phyloP scores from a whole-genome alignment of 2,888 invertebrate genomes.

The Ceramica pisi region DNA sequence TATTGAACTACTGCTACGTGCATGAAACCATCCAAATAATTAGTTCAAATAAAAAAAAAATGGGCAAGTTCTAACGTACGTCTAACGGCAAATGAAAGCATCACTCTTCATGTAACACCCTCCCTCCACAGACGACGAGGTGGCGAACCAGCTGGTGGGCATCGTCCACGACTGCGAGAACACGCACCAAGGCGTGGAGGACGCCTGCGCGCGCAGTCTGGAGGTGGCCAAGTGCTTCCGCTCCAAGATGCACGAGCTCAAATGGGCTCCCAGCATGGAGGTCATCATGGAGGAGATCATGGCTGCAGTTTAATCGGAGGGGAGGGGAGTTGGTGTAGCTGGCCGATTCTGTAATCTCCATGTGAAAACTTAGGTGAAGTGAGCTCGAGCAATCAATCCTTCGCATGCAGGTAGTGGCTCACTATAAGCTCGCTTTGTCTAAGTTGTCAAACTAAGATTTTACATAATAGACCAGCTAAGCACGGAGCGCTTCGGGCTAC shows the following conservation, averaged over 20 bases:
- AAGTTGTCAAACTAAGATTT: neutral
- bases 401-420: constrained; percentile 1
- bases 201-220: constrained; percentile 76
- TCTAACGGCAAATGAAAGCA: too few species aligned
- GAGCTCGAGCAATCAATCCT: neutral
- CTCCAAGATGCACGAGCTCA: constrained; percentile 81
- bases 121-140: constrained; percentile 75
- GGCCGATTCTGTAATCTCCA: neutral
- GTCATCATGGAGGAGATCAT: constrained; percentile 81
- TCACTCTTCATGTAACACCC: neutral
- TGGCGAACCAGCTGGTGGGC: constrained; percentile 79
- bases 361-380: neutral
- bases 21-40: too few species aligned
- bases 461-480: neutral
- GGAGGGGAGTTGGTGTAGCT: neutral
- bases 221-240: constrained; percentile 85
- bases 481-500: too few species aligned
- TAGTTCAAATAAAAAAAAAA: too few species aligned
- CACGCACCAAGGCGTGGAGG: constrained; percentile 60
- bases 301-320: constrained; percentile 68
- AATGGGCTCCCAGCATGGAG: constrained; percentile 86
- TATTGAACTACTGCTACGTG: too few species aligned
- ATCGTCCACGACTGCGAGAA: constrained; percentile 82
- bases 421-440: neutral
- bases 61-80: neutral